phyloP scores from a whole-genome alignment of 2,113 vertebrate species.

The Seriola rivoliana region DNA sequence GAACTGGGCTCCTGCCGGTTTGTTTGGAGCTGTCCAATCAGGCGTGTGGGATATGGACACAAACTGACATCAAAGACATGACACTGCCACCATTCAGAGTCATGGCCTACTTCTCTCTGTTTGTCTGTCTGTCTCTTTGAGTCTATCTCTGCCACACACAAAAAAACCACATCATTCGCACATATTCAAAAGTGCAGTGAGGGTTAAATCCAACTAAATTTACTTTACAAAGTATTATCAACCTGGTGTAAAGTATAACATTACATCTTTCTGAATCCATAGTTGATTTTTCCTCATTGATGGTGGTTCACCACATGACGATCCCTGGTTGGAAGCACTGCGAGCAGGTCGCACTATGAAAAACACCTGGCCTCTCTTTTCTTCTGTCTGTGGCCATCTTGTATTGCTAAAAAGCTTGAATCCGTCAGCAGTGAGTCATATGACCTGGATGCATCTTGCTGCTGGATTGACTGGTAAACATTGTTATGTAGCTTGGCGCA shows the following conservation, averaged over 20 bases:
- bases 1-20: constrained; percentile 57
- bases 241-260: neutral
- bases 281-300: neutral
- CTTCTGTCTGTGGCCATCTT: neutral
- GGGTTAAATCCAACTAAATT: constrained; percentile 7
- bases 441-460: neutral
- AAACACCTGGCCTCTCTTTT: neutral
- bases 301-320: neutral
- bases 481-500: neutral
- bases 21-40: constrained; percentile 76
- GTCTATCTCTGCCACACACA: neutral
- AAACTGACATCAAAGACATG: constrained; percentile 79
- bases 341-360: too few relatives aligned
- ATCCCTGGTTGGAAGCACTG: neutral
- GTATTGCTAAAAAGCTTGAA: neutral
- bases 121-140: constrained; percentile 16
- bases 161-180: neutral
- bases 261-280: neutral
- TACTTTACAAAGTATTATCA: constrained; percentile 9
- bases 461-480: neutral
- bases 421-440: neutral
- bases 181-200: neutral
- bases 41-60: constrained; percentile 65
- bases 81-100: constrained; percentile 80
- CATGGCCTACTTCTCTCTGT: constrained; percentile 72